These are phyloP conservation scores for Agrilus cyanescens DNA, from an alignment of 2,888 invertebrate species.

Conservation along the genomic window DNA sequence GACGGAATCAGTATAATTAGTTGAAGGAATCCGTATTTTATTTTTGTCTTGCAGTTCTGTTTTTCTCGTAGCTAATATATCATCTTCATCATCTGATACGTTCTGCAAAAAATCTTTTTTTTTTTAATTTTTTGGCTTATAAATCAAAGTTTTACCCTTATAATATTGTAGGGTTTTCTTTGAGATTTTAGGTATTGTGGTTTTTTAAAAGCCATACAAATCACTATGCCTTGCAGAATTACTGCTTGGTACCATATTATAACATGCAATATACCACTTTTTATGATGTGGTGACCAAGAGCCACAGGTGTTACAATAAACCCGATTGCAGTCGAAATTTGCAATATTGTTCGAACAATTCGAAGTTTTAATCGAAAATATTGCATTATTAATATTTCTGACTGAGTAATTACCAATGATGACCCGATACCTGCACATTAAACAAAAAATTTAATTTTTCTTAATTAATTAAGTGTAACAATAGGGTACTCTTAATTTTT, in stretches of 20 bases:
- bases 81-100: constrained; percentile 38
- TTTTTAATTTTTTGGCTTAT: neutral
- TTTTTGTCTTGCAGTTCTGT: constrained; percentile 22
- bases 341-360: constrained; percentile 39
- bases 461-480: no score
- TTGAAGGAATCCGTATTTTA: no score
- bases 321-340: constrained; percentile 42
- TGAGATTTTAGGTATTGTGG: constrained; percentile 38
- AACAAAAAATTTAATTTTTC: constrained; percentile 21
- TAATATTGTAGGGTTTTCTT: constrained; percentile 23
- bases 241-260: constrained; percentile 47
- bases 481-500: no score
- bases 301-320: constrained; percentile 42
- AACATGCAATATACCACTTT: constrained; percentile 33
- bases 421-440: constrained; percentile 40
- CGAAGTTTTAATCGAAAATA: constrained; percentile 46
- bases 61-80: constrained; percentile 39
- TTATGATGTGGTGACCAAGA: constrained; percentile 39
- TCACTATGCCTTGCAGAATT: constrained; percentile 44
- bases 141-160: constrained; percentile 21
- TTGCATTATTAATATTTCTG: constrained; percentile 45
- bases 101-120: constrained; percentile 15
- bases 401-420: constrained; percentile 44
- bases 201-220: constrained; percentile 41
- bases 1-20: no score